Evolutionary conservation across 2,113 vertebrate genomes (phyloP).

Genomic region (Coreoperca whiteheadi): DNA sequence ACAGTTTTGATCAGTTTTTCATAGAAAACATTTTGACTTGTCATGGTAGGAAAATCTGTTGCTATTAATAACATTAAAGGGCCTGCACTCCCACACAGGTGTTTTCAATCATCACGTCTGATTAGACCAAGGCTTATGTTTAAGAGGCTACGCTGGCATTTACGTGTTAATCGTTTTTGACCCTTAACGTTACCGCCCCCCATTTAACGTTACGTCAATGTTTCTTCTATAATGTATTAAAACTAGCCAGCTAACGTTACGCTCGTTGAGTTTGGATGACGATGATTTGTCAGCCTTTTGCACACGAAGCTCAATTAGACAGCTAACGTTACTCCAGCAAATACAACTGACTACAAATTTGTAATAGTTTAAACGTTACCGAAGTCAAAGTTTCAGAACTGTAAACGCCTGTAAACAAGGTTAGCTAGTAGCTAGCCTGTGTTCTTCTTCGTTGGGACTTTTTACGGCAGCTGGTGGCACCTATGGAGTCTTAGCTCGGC

Average conservation of each 20-base stretch:
- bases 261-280: not conserved
- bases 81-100: not conserved
- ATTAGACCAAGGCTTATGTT: not conserved
- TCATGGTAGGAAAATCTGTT: not conserved
- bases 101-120: not conserved
- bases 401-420: not conserved
- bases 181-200: too few species aligned
- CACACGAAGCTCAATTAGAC: not conserved
- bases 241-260: not conserved
- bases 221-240: too few species aligned
- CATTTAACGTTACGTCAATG: too few species aligned
- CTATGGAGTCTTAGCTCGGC: not conserved
- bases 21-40: not conserved
- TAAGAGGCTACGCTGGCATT: not conserved
- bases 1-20: not conserved
- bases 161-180: too few species aligned
- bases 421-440: too few species aligned
- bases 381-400: not conserved
- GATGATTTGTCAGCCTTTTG: not conserved
- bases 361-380: slow-evolving; percentile 4
- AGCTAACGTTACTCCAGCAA: not conserved
- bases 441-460: not conserved
- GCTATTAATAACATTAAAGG: not conserved
- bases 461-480: not conserved
- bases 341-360: not conserved